phyloP scores from a whole-genome alignment of 1,140 invertebrate genomes.

The Zeugodacus cucurbitae region DNA sequence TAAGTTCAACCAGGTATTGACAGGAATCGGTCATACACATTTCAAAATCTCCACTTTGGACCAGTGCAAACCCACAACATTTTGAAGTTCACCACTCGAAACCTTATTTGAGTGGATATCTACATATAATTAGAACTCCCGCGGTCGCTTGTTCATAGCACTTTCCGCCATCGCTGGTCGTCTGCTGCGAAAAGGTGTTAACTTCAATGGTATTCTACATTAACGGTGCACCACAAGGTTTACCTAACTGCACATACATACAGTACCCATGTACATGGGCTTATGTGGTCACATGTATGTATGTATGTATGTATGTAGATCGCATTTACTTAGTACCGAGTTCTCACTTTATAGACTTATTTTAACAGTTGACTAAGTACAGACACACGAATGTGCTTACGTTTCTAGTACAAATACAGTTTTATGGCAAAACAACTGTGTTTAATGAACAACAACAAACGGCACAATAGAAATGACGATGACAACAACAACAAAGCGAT shows the following conservation, averaged over 20 bases:
- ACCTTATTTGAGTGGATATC: too few species aligned
- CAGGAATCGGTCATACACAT: too few species aligned
- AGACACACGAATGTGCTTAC: not conserved
- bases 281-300: not conserved
- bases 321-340: not conserved
- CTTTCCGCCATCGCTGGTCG: not conserved
- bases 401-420: not conserved
- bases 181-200: conserved; percentile 12
- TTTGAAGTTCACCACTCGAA: too few species aligned
- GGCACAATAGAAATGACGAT: not conserved
- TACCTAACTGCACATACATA: not conserved
- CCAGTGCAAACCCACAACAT: too few species aligned
- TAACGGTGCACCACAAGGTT: not conserved
- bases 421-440: conserved; percentile 31
- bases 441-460: not conserved
- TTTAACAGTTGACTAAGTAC: conserved; percentile 4
- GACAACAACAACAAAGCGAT: not conserved
- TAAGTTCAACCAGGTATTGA: too few species aligned
- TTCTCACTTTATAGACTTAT: not conserved
- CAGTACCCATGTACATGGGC: not conserved
- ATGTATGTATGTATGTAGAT: not conserved
- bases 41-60: too few species aligned
- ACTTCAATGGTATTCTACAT: not conserved
- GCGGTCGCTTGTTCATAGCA: not conserved
- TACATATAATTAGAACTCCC: not conserved